phyloP scores from a whole-genome alignment of 1,140 invertebrate species.

The Leptinotarsa defecta region DNA sequence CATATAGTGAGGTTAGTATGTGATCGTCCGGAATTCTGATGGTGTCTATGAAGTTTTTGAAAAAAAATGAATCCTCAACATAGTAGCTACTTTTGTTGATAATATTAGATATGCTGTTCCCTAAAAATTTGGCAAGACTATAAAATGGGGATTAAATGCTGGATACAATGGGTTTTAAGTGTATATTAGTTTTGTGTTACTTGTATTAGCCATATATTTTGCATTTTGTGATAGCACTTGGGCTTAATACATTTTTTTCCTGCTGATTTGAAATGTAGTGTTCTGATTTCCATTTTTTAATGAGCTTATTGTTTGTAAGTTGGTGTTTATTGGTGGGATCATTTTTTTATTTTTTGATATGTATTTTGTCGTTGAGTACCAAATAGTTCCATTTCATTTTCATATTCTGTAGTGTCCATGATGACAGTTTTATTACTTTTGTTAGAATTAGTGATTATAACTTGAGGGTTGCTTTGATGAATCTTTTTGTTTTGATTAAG shows the following conservation, averaged over 20 bases:
- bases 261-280: no score
- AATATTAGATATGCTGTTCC: no score
- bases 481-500: background rate
- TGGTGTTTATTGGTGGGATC: background rate
- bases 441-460: background rate
- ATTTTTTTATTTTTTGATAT: background rate
- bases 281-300: background rate
- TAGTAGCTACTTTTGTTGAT: no score
- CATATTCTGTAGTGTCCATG: background rate
- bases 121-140: no score
- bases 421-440: background rate
- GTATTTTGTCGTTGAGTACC: background rate
- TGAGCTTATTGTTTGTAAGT: background rate
- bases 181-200: slow-evolving; percentile 1
- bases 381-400: background rate
- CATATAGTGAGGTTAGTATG: no score
- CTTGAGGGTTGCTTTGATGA: background rate
- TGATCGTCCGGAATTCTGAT: no score
- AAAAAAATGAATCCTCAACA: no score
- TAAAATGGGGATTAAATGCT: no score
- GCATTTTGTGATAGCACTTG: background rate
- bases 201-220: slow-evolving; percentile 24
- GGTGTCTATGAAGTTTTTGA: no score
- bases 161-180: no score
- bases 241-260: background rate